phyloP scores from a whole-genome alignment of 1,140 invertebrate species.

The Zaprionus ornatus region DNA sequence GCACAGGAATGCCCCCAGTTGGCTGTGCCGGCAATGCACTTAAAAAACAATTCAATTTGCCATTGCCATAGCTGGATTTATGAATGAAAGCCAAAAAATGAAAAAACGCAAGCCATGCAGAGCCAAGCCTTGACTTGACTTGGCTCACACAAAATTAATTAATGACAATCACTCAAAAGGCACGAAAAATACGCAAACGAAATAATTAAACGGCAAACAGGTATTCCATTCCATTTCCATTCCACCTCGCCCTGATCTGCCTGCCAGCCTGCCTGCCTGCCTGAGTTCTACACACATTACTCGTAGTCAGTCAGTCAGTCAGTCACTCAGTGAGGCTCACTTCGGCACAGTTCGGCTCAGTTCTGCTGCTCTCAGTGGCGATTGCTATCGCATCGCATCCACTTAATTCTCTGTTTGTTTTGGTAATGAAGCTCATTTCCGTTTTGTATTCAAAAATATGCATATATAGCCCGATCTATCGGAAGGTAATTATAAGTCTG shows the following conservation, averaged over 20 bases:
- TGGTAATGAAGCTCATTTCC: slow-evolving; percentile 83
- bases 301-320: slow-evolving; percentile 61
- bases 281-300: slow-evolving; percentile 74
- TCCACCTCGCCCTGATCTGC: slow-evolving; percentile 34
- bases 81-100: slow-evolving; percentile 68
- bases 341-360: slow-evolving; percentile 16
- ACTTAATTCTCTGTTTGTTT: slow-evolving; percentile 75
- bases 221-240: slow-evolving; percentile 60
- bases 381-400: slow-evolving; percentile 36
- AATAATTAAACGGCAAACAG: slow-evolving; percentile 81
- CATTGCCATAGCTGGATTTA: slow-evolving; percentile 57
- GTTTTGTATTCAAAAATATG: slow-evolving; percentile 69
- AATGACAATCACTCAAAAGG: slow-evolving; percentile 80
- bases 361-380: slow-evolving; percentile 10
- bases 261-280: slow-evolving; percentile 18
- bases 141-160: slow-evolving; percentile 75
- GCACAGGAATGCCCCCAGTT: slow-evolving; percentile 58
- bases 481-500: slow-evolving; percentile 3
- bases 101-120: background rate
- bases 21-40: slow-evolving; percentile 44
- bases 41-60: slow-evolving; percentile 81
- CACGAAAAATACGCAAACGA: slow-evolving; percentile 77
- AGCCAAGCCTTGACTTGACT: slow-evolving; percentile 41
- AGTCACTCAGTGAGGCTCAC: slow-evolving; percentile 16
- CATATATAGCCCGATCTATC: slow-evolving; percentile 46